phyloP scores from a whole-genome alignment of 92 coral and sea anemone genomes.

The Palythoa grandiflora region DNA sequence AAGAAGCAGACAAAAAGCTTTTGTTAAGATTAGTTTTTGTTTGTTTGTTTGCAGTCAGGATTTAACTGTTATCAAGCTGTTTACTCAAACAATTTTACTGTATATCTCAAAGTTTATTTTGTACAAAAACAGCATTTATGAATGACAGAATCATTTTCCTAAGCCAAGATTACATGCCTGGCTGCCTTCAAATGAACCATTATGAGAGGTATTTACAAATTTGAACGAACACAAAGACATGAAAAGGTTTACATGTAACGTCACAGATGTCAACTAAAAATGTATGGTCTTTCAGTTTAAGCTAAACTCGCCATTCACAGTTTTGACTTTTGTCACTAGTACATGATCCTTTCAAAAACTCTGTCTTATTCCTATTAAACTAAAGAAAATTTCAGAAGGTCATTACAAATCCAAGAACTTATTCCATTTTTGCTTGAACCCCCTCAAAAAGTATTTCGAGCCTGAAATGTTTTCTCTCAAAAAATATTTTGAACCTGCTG shows the following conservation, averaged over 20 bases:
- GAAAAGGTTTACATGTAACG: neutral
- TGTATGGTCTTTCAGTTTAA: neutral
- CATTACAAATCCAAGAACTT: neutral
- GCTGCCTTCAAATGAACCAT: neutral
- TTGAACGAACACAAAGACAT: neutral
- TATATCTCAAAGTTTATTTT: neutral
- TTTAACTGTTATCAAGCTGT: too few species aligned
- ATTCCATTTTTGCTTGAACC: slow-evolving; percentile 30
- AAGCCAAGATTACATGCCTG: neutral
- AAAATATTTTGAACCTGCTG: slow-evolving; percentile 39
- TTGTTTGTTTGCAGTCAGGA: too few species aligned
- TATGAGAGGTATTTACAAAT: neutral
- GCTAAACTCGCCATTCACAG: neutral
- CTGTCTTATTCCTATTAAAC: neutral
- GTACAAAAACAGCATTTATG: neutral
- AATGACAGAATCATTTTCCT: neutral
- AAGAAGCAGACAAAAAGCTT: too few species aligned
- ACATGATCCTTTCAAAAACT: neutral
- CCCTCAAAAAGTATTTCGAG: slow-evolving; percentile 43
- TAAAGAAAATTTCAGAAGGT: neutral
- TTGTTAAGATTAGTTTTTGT: too few species aligned
- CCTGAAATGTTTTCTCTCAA: slow-evolving; percentile 39
- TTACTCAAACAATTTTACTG: too few species aligned
- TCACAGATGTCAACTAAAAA: neutral
- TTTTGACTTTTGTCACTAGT: neutral